Conservation (phyloP, 2,888 invertebrate species). For the Gerris lacustris region DNA sequence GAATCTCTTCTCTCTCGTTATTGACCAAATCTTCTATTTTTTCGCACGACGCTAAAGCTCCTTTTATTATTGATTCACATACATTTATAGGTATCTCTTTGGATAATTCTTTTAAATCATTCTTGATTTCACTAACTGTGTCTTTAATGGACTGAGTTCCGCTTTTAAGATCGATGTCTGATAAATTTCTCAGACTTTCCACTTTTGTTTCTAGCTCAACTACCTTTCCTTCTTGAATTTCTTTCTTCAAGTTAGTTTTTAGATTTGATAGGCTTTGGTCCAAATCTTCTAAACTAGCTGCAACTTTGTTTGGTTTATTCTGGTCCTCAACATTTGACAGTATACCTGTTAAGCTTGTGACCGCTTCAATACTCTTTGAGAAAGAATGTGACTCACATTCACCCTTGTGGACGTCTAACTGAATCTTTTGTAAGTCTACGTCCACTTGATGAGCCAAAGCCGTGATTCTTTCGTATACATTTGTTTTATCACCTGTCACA, state of each 20-base stretch:
- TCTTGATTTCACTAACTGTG: background rate
- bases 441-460: background rate
- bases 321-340: background rate
- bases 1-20: background rate
- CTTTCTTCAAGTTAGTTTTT: background rate
- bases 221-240: background rate
- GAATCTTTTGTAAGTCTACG: background rate
- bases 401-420: background rate
- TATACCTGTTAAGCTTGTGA: background rate
- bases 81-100: background rate
- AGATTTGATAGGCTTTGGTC: background rate
- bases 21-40: background rate
- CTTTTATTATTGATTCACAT: conserved; percentile 5
- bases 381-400: background rate
- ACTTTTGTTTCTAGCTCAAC: background rate
- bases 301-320: background rate
- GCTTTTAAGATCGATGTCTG: background rate
- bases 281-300: background rate
- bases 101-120: background rate
- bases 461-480: conserved; percentile 1
- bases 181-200: conserved; percentile 1
- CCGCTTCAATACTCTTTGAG: background rate
- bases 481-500: background rate
- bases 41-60: background rate
- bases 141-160: background rate